Base-by-base conservation (phyloP, 2,888 invertebrate species). In the Andrena chrysosceles region DNA sequence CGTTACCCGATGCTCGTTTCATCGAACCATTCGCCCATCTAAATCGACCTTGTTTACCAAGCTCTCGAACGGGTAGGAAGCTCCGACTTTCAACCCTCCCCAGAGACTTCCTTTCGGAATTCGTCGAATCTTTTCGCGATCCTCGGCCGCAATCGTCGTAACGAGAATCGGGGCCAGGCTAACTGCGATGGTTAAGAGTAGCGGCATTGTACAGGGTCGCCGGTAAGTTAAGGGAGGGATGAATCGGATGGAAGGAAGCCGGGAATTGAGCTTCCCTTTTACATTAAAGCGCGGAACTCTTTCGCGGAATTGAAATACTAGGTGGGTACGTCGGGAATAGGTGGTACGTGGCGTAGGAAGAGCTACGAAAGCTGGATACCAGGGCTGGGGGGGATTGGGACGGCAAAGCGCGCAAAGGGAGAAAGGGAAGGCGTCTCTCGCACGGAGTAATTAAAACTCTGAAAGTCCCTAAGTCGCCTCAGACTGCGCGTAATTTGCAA, bases 361-460 rank as follows among this genome's bases (percentile, higher is more conserved):
- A 77, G 83, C 64, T 54, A 54, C 48, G 67, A 59, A 78, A 80
- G 78, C 54, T 66, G 67, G 49, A 3, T 56, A 16, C 23, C 23
- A n/a, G 4, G 2, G 64, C 33, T 59, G 54, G 8, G 52, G 23
- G 26, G 52, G 29, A 33, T 56, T 59, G 60, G 23, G 48, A 10
- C 33, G 49, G 29, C 31, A 8, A 20, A 42, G 52, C 66, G 29
- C 23, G 83, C 10, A 74, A 56, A 67, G 69, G 60, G 49, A 60
- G 75, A 84, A 49, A 71, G 70, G 75, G 78, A 62, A 60, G 72
- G 73, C 35, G 63, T 75, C 75, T 81, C 87, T 87, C 87, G 85
- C 79, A 75, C 86, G 87, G 86, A 91, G 91, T 92, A 92, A 92
- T 92, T 92, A 92, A 92, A 92, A 92, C 89, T 90, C 88, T 81